Evolutionary conservation across 2,888 invertebrate species (phyloP), one percentile per base, ranked within the genome.

Genomic region (Allophyes oxyacanthae): DNA sequence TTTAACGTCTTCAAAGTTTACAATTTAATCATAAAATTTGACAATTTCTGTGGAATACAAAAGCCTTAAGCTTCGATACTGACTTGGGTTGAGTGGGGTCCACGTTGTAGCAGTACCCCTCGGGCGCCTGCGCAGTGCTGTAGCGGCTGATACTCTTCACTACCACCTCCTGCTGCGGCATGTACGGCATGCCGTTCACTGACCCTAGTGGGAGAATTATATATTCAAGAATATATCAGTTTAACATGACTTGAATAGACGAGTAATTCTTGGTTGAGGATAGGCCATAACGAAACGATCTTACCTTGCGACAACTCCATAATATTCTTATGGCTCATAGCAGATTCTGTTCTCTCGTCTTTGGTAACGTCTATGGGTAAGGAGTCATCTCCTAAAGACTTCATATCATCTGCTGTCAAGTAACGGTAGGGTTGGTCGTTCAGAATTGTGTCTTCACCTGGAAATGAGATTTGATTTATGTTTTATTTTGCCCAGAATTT

Each of bases 371-470:
- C 98, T 74, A 98, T 98, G 13, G 98, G 98, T 71, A 98, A 91
- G 9, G 98, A 98, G 91, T 98, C 98, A 85, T 98, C 98, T 61
- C 98, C 98, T 69, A 98, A 94, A 7, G 98, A 98, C 94, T 98
- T 98, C 98, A 98, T 98, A 86, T 99, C 98, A 86, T 99, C 98
- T 68, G 98, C 98, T 57, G 98, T 98, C 90, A 99, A 95, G 92
- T 98, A 98, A 65, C 98, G 96, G 91, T 98, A 98, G 30, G 97
- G 97, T 86, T 97, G 97, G 90, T 98, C 98, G 79, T 97, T 98
- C 75, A 98, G 94, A 90, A 98, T 97, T 55, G 97, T 97, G 88
- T 98, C 98, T 95, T 98, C 98, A 86, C 98, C 98, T 98, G 84
- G 9, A 60, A 11, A 11, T 6, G 6, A 34, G 4, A n/a, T n/a